Base-by-base conservation (phyloP, 2,888 invertebrate species). In the Galeruca laticollis region DNA sequence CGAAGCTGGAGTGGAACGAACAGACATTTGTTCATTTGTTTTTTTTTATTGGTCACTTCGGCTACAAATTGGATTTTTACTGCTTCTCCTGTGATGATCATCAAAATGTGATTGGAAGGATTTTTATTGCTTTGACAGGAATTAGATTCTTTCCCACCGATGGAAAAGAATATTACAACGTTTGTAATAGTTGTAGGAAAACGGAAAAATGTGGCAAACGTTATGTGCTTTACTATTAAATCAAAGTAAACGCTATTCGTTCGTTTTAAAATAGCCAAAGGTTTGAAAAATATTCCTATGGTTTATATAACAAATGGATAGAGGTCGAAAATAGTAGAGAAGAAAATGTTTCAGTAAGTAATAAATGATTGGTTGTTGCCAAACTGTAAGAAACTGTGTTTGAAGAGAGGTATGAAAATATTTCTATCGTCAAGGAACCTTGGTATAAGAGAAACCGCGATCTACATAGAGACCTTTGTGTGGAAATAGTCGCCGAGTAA, bases 31-130 rank as follows among this genome's bases (percentile, higher is more conserved):
- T 56, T 31, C 13, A 13, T 21, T 20, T 26, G 5, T 11, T 15
- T 18, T 52, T 62, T 63, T 63, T 63, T 63, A 54, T 63, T 63
- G 62, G 62, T 63, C 52, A 63, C 47, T 62, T 52, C 61, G 57
- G 52, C 52, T 64, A 33, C 37, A 63, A 60, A 72, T 64, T 69
- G 68, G 21, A 51, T 56, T 69, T 71, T 72, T 68, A 69, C 35
- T 66, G 52, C 35, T 57, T 52, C 60, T 57, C 56, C 37, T 67
- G 67, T 59, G 63, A 52, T 57, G 52, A 8, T 47, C 47, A 20
- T 52, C 62, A 63, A 37, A 68, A 68, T 56, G 56, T 56, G 35
- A 68, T 56, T 26, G 54, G 52, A 59, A 64, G n/a, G 31, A 56
- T 49, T 47, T 60, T 68, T 68, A 60, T 43, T 40, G 43, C 31